A percentile compares a stretch with the other conserved stretches of the same genome.
These are phyloP conservation scores for Diphyllodes magnificus DNA, from an alignment of 2,113 vertebrate genomes.

Conservation along the genomic window DNA sequence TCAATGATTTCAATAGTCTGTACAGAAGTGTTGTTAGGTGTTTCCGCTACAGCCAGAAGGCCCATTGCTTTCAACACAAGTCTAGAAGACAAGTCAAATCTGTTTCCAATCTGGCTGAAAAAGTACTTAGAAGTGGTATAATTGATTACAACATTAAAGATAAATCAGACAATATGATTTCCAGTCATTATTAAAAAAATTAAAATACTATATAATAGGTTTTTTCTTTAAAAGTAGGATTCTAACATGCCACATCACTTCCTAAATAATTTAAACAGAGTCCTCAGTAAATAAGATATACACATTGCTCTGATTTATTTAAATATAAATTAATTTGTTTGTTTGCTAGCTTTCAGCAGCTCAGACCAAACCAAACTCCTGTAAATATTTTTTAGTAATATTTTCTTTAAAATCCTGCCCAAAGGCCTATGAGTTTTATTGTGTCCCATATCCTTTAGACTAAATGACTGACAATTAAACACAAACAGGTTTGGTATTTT, in stretches of 20 bases:
- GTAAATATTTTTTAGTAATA: background rate
- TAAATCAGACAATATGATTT: background rate
- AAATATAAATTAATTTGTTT: background rate
- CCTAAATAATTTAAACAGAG: background rate
- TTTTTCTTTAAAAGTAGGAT: background rate
- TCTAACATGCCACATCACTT: background rate
- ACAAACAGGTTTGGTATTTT: conserved; percentile 37
- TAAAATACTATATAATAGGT: background rate
- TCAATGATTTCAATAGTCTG: background rate
- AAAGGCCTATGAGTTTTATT: background rate
- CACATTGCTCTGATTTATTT: background rate
- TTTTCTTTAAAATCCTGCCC: conserved; percentile 34
- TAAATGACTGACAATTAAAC: conserved; percentile 43
- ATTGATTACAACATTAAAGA: background rate
- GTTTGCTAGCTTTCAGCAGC: background rate
- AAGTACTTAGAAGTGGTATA: background rate
- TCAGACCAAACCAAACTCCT: background rate
- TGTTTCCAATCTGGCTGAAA: background rate
- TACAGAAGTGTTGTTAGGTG: background rate
- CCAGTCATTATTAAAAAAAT: background rate
- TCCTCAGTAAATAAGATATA: background rate
- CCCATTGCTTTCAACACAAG: background rate
- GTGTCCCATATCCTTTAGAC: background rate
- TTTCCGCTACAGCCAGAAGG: background rate
- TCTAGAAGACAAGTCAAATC: background rate